Base-by-base conservation (phyloP, 2,888 invertebrate genomes). In the Acanthosepion pharaonis region DNA sequence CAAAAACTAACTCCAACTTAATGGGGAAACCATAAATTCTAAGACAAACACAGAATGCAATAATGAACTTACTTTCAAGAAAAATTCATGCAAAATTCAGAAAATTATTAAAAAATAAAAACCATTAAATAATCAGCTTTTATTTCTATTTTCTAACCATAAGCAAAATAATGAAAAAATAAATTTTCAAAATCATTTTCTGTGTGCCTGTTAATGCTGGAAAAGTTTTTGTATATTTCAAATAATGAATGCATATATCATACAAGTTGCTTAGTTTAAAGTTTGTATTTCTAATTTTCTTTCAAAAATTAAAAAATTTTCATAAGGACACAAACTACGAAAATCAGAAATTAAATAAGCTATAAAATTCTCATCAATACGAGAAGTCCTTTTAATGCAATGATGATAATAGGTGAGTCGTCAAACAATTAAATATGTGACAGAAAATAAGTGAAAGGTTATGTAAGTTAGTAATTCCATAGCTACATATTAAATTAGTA, bases 381-480 rank as follows among this genome's bases (percentile, higher is more conserved):
- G 15, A 18, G 8, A 78, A 78, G n/a, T 78, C 78, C 2, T 78
- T 78, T 78, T 78, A n/a, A 78, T 78, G n/a, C 15, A 78, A 23
- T 78, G n/a, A 11, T 18, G 33, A 78, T 33, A 15, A 78, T 33
- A 78, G 78, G 78, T 78, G n/a, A 78, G 78, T 78, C 11, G 18
- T 78, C 15, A 18, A 59, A 59, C 11, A 78, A 78, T n/a, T 33
- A 78, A 78, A 78, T 78, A 78, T 78, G 78, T 33, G 33, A 78
- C 5, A 33, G 15, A 78, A 78, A 78, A 78, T 8, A 64, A n/a
- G 78, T 78, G n/a, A 78, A 78, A 78, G 78, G n/a, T 78, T 78
- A 78, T n/a, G 78, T 78, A n/a, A n/a, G n/a, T 78, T 78, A 78
- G n/a, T 78, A 78, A n/a, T 78, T 33, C n/a, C 78, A 78, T 78